Evolutionary conservation across 2,113 vertebrate genomes (phyloP), one percentile per base, ranked within the genome.

Genomic region (Fregata magnificens): DNA sequence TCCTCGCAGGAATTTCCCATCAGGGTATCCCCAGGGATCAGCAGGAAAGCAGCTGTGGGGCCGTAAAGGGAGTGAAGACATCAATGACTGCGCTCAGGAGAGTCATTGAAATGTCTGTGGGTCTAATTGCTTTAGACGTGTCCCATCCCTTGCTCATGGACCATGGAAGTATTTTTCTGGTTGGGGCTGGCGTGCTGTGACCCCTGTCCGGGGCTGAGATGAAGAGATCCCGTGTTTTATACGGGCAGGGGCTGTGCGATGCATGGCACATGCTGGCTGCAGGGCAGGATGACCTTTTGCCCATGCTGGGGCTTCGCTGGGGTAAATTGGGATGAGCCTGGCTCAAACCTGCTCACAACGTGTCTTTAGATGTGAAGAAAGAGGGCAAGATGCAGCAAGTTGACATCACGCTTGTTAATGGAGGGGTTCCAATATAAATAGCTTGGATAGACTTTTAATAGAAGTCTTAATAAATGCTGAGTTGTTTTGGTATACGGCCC

Each of bases 141-240:
- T 29, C n/a, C 56, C 52, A 6, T 32, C 66, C 56, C 49, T 42
- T 25, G 87, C 78, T 81, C 34, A 1, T 2, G 55, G 42, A 44
- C 45, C 31, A 0, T 3, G 72, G 77, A 31, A 62, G 29, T 6
- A 3, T 77, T 47, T 63, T 77, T 9, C 44, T 52, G 63, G 24
- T 1, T 14, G 47, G 42, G 65, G 59, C 50, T n/a, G 56, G 28
- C 1, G 12, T 59, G 69, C 62, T 74, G 74, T 26, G 78, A 58
- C 17, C 24, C 58, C 62, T 49, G 29, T 2, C 66, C 0, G 0
- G 55, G 81, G 36, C 42, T 45, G 72, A 63, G 15, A 19, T 17
- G 59, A n/a, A 52, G 38, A 38, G 25, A 5, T 85, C 4, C 28
- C 0, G 1, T 5, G 2, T 76, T 62, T 49, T 49, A 3, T 9